Conservation (phyloP, 2,888 invertebrate species). For the Cheilosia soror region DNA sequence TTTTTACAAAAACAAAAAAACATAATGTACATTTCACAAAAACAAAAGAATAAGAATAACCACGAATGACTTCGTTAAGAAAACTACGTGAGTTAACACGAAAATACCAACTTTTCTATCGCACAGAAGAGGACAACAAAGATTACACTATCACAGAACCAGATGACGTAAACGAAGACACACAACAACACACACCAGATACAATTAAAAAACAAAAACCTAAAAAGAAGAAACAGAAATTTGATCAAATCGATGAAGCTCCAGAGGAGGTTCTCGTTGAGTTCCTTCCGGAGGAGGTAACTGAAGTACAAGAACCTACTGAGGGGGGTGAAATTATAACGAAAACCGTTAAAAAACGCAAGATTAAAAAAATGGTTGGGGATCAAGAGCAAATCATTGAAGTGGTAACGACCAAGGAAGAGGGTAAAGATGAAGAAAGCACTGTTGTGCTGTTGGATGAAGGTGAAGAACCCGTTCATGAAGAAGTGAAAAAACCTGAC, state of each 20-base stretch:
- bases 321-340: slow-evolving; percentile 77
- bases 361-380: slow-evolving; percentile 79
- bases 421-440: slow-evolving; percentile 79
- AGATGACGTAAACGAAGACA: slow-evolving; percentile 83
- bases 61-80: slow-evolving; percentile 42
- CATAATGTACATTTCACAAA: slow-evolving; percentile 23
- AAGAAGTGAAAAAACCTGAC: slow-evolving; percentile 63
- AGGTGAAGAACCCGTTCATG: slow-evolving; percentile 75
- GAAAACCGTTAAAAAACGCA: slow-evolving; percentile 79
- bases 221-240: slow-evolving; percentile 78
- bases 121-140: slow-evolving; percentile 82
- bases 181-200: slow-evolving; percentile 80
- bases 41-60: slow-evolving; percentile 18
- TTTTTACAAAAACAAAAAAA: slow-evolving; percentile 21
- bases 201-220: slow-evolving; percentile 78
- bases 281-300: slow-evolving; percentile 79
- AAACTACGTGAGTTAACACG: slow-evolving; percentile 66
- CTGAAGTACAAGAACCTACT: slow-evolving; percentile 75
- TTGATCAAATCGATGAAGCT: slow-evolving; percentile 80
- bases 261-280: slow-evolving; percentile 79
- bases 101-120: slow-evolving; percentile 78
- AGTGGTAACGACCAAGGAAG: slow-evolving; percentile 78
- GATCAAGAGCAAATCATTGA: slow-evolving; percentile 79
- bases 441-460: slow-evolving; percentile 78
- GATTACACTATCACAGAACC: slow-evolving; percentile 83